Conservation (phyloP, 30 jellyfish, hydroid and myxozoan genomes). For the Hydractinia echinata region DNA sequence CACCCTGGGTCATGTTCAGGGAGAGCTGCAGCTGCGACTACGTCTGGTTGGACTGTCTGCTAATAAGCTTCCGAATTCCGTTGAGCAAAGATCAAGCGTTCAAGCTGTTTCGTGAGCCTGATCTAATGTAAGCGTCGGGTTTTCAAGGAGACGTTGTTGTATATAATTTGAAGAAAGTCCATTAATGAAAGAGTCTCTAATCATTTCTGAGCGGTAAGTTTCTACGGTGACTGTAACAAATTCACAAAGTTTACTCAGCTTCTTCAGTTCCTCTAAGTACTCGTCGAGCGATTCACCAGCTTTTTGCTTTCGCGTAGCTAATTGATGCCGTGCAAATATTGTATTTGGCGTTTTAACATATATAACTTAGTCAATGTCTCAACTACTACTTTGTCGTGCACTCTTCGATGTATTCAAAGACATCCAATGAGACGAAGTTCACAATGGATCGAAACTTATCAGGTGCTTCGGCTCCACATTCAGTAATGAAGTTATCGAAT, state of each 20-base stretch:
- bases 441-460: too few species aligned
- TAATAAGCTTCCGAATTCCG: conserved; percentile 8
- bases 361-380: conserved; percentile 8
- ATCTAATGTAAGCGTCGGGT: neutral
- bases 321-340: conserved; percentile 36
- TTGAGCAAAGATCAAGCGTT: conserved; percentile 9
- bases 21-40: conserved; percentile 11
- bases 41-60: conserved; percentile 11
- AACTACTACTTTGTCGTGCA: too few species aligned
- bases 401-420: too few species aligned
- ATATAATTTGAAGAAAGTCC: too few species aligned
- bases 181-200: conserved; percentile 46
- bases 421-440: too few species aligned
- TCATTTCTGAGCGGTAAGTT: conserved; percentile 43
- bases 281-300: conserved; percentile 25
- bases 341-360: conserved; percentile 35
- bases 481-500: too few species aligned
- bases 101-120: conserved; percentile 6
- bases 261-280: conserved; percentile 20
- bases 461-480: too few species aligned
- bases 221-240: conserved; percentile 38
- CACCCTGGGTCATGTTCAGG: conserved; percentile 9
- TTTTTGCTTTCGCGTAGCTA: conserved; percentile 31
- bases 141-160: conserved; percentile 8
- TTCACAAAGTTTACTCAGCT: conserved; percentile 29